Base-by-base conservation (phyloP, 2,888 invertebrate species). In the Harpalus rufipes region DNA sequence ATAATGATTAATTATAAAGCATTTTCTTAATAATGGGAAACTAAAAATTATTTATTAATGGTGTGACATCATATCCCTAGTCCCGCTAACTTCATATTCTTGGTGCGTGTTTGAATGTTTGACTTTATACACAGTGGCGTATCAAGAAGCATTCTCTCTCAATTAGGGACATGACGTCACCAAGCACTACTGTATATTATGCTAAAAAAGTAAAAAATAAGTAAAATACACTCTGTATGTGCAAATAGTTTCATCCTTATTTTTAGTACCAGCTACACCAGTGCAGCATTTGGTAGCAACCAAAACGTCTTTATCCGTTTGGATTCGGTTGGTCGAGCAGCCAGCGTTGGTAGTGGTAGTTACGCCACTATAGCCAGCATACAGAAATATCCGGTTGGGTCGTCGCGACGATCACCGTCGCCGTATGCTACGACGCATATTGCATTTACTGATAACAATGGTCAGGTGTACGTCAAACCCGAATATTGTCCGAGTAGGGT, bases 281-380 rank as follows among this genome's bases (percentile, higher is more conserved):
- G 96, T 87, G 94, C 95, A 85, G 93, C 95, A 86, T 94, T 96
- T 90, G 95, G 93, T 89, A 96, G 94, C 88, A 96, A 94, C 91
- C 96, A 94, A 90, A 96, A 95, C 89, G 95, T 96, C 83, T 94
- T 96, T 87, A 94, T 96, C 51, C 93, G 96, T 78, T 92, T 96
- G 88, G 95, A 95, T 89, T 95, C 95, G 7, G 91, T 89, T 76
- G 94, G 94, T 32, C 92, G 96, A 86, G 95, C 96, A 78, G 95
- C 95, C 82, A 95, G 96, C 89, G 95, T 94, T 32, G 94, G 93
- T 87, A 95, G 95, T 84, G 96, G 96, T 86, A 96, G 96, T 87
- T 96, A 96, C 89, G 96, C 96, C 63, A 96, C 96, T 63, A 96
- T 96, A 88, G 96, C 96, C 85, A 96, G 96, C 90, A 93, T 96